phyloP scores from a whole-genome alignment of 2,113 vertebrate genomes.

The Zootoca vivipara region DNA sequence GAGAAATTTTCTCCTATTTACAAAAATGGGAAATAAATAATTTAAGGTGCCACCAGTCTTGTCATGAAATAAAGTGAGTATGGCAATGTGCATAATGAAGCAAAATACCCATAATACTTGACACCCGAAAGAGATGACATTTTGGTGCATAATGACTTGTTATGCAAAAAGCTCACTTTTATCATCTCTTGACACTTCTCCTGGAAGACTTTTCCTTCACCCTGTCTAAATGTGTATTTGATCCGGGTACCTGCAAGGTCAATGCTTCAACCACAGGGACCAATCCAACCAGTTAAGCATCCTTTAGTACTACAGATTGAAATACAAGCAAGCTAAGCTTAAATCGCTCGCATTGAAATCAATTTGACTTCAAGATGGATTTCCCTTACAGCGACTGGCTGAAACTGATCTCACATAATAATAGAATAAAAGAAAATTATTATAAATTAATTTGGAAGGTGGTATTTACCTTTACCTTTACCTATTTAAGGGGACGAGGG shows the following conservation, averaged over 20 bases:
- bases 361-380: background rate
- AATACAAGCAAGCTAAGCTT: background rate
- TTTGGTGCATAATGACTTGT: background rate
- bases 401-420: background rate
- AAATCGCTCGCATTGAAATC: background rate
- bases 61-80: conserved; percentile 48
- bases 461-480: no score
- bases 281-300: background rate
- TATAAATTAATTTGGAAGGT: no score
- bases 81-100: conserved; percentile 45
- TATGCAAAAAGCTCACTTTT: background rate
- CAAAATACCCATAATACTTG: conserved; percentile 33
- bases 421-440: no score
- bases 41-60: conserved; percentile 42
- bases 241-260: background rate
- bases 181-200: background rate
- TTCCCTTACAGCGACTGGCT: background rate
- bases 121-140: background rate
- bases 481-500: no score
- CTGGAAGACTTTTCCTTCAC: background rate
- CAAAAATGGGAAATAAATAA: conserved; percentile 52
- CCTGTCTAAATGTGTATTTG: background rate
- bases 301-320: background rate
- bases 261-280: background rate
- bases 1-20: conserved; percentile 56